Conservation (phyloP, 2,797 vertebrate species). For the Tadarida brasiliensis region DNA sequence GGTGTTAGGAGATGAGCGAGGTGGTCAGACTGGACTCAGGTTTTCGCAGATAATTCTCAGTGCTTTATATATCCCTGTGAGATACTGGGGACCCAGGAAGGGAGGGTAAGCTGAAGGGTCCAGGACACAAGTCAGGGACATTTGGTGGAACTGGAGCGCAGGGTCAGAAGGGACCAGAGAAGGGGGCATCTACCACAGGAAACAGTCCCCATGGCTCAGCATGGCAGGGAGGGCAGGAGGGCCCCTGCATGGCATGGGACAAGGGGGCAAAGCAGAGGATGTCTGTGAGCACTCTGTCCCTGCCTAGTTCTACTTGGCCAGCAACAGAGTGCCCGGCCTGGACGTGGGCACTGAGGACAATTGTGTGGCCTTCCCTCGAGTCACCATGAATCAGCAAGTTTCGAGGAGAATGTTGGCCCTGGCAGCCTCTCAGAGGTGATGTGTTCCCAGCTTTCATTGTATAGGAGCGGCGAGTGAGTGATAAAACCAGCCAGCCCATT, state of each 20-base stretch:
- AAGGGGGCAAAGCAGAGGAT: neutral
- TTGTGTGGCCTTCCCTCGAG: neutral
- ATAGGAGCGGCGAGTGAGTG: neutral
- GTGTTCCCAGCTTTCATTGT: neutral
- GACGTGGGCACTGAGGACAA: neutral
- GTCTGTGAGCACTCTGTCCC: no score
- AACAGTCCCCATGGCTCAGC: neutral
- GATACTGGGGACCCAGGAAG: neutral
- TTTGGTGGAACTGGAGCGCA: neutral
- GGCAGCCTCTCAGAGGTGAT: neutral
- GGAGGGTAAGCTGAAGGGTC: neutral
- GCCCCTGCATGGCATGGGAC: no score
- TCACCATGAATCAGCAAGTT: neutral
- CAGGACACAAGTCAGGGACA: neutral
- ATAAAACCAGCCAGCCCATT: neutral
- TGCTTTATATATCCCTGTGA: neutral
- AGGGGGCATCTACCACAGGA: neutral
- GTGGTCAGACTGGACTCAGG: neutral
- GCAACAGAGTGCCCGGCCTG: neutral
- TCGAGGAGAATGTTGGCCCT: neutral
- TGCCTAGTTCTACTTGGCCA: neutral
- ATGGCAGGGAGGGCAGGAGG: neutral
- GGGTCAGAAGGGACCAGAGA: neutral
- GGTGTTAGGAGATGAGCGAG: neutral
- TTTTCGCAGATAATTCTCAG: neutral